phyloP scores from a whole-genome alignment of 1,140 invertebrate genomes.

The Brachionus plicatilis region DNA sequence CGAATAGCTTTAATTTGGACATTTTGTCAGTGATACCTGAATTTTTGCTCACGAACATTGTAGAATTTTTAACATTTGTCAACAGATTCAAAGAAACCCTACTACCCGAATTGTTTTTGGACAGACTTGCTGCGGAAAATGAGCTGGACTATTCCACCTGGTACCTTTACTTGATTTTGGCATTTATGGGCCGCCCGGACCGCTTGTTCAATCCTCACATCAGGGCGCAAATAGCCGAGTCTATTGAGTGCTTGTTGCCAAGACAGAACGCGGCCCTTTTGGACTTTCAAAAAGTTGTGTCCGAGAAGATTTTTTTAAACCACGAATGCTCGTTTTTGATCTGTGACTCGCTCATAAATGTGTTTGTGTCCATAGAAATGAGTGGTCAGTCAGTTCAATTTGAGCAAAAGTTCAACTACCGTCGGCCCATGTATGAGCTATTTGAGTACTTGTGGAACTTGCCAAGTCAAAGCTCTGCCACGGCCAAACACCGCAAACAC shows the following conservation, averaged over 20 bases:
- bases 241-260: constrained; percentile 66
- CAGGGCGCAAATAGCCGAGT: constrained; percentile 78
- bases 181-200: constrained; percentile 69
- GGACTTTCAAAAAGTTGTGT: background rate
- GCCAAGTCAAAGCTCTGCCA: constrained; percentile 60
- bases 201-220: constrained; percentile 86
- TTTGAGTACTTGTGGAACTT: constrained; percentile 86
- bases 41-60: constrained; percentile 79
- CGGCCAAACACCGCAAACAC: constrained; percentile 12
- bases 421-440: constrained; percentile 85
- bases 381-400: constrained; percentile 89
- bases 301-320: background rate
- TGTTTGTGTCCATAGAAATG: constrained; percentile 95
- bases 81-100: constrained; percentile 60
- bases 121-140: background rate
- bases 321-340: background rate
- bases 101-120: constrained; percentile 2
- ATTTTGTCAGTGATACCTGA: constrained; percentile 72
- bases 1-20: constrained; percentile 40
- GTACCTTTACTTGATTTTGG: constrained; percentile 66
- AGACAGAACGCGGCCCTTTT: background rate
- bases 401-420: constrained; percentile 94
- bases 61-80: constrained; percentile 70
- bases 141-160: constrained; percentile 56
- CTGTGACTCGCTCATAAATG: constrained; percentile 67